phyloP scores from a whole-genome alignment of 1,140 invertebrate species.

The Portunus trituberculatus region DNA sequence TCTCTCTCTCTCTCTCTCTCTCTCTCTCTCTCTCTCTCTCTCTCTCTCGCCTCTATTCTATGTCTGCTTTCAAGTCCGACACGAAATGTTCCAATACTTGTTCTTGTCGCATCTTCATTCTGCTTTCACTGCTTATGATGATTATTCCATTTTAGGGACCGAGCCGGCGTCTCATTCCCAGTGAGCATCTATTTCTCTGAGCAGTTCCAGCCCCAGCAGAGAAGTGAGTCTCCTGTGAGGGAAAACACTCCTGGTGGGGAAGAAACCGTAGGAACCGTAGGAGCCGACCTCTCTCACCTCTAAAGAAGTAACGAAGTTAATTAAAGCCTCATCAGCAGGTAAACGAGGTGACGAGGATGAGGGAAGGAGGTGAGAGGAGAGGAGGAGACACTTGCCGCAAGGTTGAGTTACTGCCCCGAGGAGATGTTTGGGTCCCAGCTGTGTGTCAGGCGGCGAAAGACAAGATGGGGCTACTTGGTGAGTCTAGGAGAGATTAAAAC shows the following conservation, averaged over 20 bases:
- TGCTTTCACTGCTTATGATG: background rate
- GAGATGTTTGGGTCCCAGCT: too few relatives aligned
- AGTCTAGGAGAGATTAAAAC: too few relatives aligned
- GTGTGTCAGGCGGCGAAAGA: too few relatives aligned
- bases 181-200: background rate
- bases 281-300: background rate
- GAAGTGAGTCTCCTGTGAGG: background rate
- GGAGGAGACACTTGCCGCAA: background rate
- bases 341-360: background rate
- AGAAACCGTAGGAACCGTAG: background rate
- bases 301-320: background rate
- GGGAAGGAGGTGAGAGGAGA: background rate
- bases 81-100: background rate
- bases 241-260: background rate
- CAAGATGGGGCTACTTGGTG: too few relatives aligned
- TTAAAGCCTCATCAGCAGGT: conserved; percentile 2
- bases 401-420: background rate
- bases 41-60: background rate
- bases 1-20: background rate
- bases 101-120: conserved; percentile 10
- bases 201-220: background rate
- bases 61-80: background rate
- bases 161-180: background rate
- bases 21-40: background rate
- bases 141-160: background rate